phyloP scores from a whole-genome alignment of 1,140 invertebrate genomes.

The Polypedilum pembai region DNA sequence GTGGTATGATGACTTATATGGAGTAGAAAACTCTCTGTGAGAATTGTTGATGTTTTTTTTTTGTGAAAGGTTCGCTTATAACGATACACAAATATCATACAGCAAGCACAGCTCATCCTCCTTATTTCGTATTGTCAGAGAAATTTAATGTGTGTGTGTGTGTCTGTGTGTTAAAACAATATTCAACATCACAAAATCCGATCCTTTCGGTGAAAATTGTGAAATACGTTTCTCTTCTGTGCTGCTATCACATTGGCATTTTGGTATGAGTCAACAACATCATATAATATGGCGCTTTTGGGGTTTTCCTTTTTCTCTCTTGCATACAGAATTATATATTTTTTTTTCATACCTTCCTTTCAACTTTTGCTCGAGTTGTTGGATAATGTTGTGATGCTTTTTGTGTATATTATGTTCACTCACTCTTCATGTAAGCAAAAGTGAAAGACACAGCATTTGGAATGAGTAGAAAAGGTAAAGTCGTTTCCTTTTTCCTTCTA shows the following conservation, averaged over 20 bases:
- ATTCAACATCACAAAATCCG: conserved; percentile 27
- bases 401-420: conserved; percentile 5
- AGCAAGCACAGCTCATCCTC: not conserved
- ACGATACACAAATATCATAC: conserved; percentile 19
- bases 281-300: conserved; percentile 1
- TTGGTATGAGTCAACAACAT: not conserved
- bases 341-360: conserved; percentile 21
- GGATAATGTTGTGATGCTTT: conserved; percentile 17
- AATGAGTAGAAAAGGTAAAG: conserved; percentile 7
- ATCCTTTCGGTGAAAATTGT: not conserved
- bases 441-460: not conserved
- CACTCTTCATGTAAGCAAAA: not conserved
- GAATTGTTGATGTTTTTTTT: conserved; percentile 27
- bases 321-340: conserved; percentile 4
- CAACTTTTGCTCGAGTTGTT: conserved; percentile 6
- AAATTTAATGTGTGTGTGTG: not conserved
- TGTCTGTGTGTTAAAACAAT: not conserved
- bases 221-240: not conserved
- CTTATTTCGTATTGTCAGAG: not conserved
- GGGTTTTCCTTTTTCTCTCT: not conserved
- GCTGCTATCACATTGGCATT: not conserved
- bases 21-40: not conserved
- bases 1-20: not conserved
- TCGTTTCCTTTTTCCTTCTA: conserved; percentile 12
- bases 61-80: not conserved